Base-by-base conservation (phyloP, 1,140 invertebrate species). In the Melitaea cinxia region DNA sequence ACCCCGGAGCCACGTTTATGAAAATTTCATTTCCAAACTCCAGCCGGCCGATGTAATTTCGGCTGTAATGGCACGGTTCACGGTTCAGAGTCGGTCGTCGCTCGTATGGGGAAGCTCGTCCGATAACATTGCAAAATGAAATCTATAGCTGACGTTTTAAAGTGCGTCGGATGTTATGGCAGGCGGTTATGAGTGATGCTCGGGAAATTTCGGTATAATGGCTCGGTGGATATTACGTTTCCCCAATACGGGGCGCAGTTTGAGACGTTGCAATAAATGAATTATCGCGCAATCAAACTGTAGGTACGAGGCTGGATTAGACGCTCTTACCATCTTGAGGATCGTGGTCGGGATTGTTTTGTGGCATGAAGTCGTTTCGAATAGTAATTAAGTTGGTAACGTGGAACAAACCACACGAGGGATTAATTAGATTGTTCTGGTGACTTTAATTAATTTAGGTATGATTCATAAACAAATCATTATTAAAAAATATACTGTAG, bases 181-280 rank as follows among this genome's bases (percentile, higher is more conserved):
- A 42, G 37, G 52, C 61, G 55, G 72, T 79, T 78, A 79, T 82
- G 82, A 82, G 73, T 78, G 74, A 83, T 75, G 74, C 62, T 65
- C 70, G 73, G 78, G 77, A 79, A 83, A 79, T 85, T 86, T 78
- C 77, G 79, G 78, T 85, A 85, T 88, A 83, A 88, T 87, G 72
- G 79, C 80, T 77, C 74, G 65, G 78, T 80, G 71, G 83, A 84
- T 83, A 88, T 87, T 89, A 85, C 81, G 87, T 87, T 89, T 83
- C 77, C 87, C 82, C 80, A 75, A 81, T 80, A 73, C 65, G 72
- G 73, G 70, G 62, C 58, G 61, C 39, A 69, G 77, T 42, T 42
- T 42, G 78, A 79, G 78, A 82, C 73, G 75, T 70, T 76, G 72
- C 75, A 76, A 74, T 83, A 82, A 85, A 80, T 75, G 73, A 75